Conservation (phyloP, 2,797 vertebrate genomes). For the Enteromius fasciolatus region DNA sequence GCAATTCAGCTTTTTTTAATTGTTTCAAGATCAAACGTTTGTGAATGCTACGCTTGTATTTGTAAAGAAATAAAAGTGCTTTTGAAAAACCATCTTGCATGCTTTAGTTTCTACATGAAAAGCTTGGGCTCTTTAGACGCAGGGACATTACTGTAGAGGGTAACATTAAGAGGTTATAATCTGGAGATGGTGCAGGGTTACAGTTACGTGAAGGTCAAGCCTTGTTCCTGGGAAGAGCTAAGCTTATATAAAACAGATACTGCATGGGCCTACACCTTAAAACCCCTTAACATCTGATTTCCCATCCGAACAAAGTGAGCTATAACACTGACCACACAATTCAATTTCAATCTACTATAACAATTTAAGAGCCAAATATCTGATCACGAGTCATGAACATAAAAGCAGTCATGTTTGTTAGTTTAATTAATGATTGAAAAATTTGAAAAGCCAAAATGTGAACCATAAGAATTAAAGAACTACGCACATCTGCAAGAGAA, state of each 20-base stretch:
- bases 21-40: background rate
- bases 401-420: background rate
- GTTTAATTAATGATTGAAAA: background rate
- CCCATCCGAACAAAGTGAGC: background rate
- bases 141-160: background rate
- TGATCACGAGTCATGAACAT: background rate
- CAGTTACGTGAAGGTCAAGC: slow-evolving; percentile 10
- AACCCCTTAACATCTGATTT: background rate
- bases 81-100: slow-evolving; percentile 7
- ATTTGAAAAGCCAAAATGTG: background rate
- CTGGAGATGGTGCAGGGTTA: slow-evolving; percentile 17
- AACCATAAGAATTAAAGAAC: background rate
- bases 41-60: background rate
- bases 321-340: background rate
- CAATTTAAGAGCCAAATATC: background rate
- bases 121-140: background rate
- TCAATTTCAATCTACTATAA: background rate
- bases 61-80: slow-evolving; percentile 6
- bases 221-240: background rate
- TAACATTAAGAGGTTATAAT: slow-evolving; percentile 21
- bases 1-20: background rate
- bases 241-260: slow-evolving; percentile 7
- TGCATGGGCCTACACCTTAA: background rate
- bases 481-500: background rate
- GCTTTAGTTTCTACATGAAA: background rate